Base-by-base conservation (phyloP, 1,140 invertebrate species). In the Popillia japonica region DNA sequence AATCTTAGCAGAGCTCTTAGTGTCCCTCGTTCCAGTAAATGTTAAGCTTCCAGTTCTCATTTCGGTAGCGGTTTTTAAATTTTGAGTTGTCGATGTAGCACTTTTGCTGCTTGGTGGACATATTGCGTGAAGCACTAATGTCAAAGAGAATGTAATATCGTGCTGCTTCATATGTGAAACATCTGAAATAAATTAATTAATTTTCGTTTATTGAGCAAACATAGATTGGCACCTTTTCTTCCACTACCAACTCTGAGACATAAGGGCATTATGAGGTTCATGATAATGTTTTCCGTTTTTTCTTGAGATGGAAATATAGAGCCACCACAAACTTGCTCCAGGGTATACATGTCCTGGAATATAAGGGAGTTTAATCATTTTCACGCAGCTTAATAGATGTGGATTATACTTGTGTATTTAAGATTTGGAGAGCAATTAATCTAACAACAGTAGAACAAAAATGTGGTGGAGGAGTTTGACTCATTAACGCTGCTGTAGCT, bases 391-490 rank as follows among this genome's bases (percentile, higher is more conserved):
- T 17, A n/a, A n/a, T 6, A 3, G 2, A 22, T 86, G 89, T 86
- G 89, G 88, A 14, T n/a, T 6, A 74, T 40, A 44, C 17, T 9
- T 74, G 72, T 3, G 34, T 40, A 40, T 95, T 95, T 78, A 97
- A 92, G 83, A 99, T 96, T 87, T 99, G 96, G 78, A 99, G 91
- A 0, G 97, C 96, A 75, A 99, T 95, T 23, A 99, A 89, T 78
- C 96, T 91, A 22, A 99, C 94, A 6, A 99, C 97, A 40, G 96
- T 96, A n/a, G 96, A 98, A 85, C 96, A 98, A 87, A 99, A 99
- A 83, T 96, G 93, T 77, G 94, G 91, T 40, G 97, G 97, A 0
- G 97, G 97, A 77, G 95, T 93, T 87, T 97, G 94, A 77, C 92
- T 93, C 91, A 96, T 94, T 8, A 95, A 87, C 41, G 94, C 94